phyloP scores from a whole-genome alignment of 2,888 invertebrate species.

The Diploptera punctata region DNA sequence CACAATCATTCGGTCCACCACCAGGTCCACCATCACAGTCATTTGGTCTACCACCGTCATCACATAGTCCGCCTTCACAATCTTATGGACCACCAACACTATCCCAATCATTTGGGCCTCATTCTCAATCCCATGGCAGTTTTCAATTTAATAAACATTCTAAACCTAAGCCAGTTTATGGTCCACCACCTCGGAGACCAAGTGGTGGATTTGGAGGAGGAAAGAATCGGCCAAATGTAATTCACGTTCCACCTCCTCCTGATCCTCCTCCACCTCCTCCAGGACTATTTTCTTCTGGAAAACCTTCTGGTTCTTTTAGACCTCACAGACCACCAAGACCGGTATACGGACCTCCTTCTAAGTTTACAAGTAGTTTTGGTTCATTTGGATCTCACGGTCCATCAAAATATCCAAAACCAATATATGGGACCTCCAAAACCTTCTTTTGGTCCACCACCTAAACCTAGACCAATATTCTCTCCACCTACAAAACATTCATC shows the following conservation, averaged over 20 bases:
- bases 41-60: background rate
- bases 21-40: conserved; percentile 1
- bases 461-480: conserved; percentile 63
- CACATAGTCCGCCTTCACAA: background rate
- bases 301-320: conserved; percentile 30
- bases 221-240: conserved; percentile 46
- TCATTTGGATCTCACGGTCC: background rate
- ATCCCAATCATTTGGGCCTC: background rate
- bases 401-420: conserved; percentile 41
- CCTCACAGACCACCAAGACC: conserved; percentile 15
- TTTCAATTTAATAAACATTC: background rate
- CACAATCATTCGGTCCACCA: background rate
- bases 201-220: background rate
- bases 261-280: conserved; percentile 41
- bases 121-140: background rate
- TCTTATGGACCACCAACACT: background rate
- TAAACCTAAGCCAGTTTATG: conserved; percentile 13
- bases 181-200: background rate
- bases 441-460: conserved; percentile 53
- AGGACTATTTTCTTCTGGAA: conserved; percentile 32
- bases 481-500: conserved; percentile 35
- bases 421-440: conserved; percentile 47
- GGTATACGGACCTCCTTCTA: background rate
- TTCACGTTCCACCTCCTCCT: conserved; percentile 50
- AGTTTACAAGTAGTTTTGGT: background rate